These are phyloP conservation scores for Catostylus mosaicus DNA, from an alignment of 30 jellyfish, hydroid and myxozoan genomes.

Conservation along the genomic window DNA sequence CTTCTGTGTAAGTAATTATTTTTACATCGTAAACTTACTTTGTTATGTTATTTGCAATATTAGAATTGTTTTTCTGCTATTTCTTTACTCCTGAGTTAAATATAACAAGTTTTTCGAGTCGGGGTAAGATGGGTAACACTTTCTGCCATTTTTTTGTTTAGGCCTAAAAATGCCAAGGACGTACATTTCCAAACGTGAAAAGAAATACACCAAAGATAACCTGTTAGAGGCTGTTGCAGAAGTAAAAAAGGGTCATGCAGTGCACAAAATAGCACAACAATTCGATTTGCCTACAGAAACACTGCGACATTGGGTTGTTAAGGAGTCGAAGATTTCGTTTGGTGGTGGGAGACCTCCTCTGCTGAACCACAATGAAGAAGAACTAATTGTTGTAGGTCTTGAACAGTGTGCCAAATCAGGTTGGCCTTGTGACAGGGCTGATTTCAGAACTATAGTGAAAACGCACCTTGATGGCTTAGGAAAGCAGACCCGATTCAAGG, in stretches of 20 bases:
- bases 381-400: conserved; percentile 39
- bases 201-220: conserved; percentile 7
- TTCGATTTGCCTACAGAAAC: conserved; percentile 26
- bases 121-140: conserved; percentile 38
- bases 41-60: not conserved
- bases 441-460: conserved; percentile 35
- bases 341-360: conserved; percentile 38
- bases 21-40: too few relatives aligned
- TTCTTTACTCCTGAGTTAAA: not conserved
- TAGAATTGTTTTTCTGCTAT: conserved; percentile 1
- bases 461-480: conserved; percentile 12
- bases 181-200: conserved; percentile 1
- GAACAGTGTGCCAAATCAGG: conserved; percentile 37
- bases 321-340: not conserved
- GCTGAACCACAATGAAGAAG: conserved; percentile 31
- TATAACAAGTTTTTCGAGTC: not conserved
- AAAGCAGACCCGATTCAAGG: conserved; percentile 43
- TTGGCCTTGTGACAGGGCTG: conserved; percentile 48
- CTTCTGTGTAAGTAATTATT: too few relatives aligned
- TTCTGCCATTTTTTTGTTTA: too few relatives aligned
- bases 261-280: conserved; percentile 19
- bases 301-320: conserved; percentile 14
- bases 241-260: conserved; percentile 5
- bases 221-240: conserved; percentile 6
- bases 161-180: conserved; percentile 17